These are phyloP conservation scores for Monochamus alternatus DNA, from an alignment of 2,888 invertebrate species.

Conservation along the genomic window DNA sequence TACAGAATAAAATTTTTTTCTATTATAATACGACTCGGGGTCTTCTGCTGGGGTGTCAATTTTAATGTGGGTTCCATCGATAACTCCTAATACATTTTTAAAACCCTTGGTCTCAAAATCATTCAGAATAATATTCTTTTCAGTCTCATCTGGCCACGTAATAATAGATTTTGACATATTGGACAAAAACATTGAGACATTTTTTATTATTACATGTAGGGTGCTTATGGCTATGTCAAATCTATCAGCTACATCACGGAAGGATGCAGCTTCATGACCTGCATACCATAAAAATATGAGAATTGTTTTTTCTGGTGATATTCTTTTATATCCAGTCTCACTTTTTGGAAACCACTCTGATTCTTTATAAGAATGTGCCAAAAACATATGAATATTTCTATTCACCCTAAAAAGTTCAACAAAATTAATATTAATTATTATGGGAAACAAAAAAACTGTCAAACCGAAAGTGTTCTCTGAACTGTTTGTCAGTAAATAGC, in stretches of 20 bases:
- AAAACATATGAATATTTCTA: no score
- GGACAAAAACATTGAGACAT: neutral
- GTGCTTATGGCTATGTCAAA: neutral
- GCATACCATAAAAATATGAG: neutral
- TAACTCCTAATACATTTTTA: neutral
- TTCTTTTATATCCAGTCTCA: no score
- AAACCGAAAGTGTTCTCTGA: no score
- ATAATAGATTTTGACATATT: neutral
- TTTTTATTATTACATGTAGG: neutral
- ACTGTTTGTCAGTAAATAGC: no score
- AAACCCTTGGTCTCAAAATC: neutral
- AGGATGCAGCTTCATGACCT: neutral
- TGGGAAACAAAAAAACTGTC: no score
- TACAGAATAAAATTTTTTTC: neutral
- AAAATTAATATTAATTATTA: no score
- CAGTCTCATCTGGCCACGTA: neutral
- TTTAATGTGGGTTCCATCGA: neutral
- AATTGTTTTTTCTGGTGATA: neutral
- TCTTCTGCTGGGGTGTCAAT: no score
- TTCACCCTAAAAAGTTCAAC: no score
- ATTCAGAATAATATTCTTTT: neutral
- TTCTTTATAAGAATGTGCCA: no score
- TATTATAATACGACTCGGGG: neutral
- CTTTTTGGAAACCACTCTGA: no score
- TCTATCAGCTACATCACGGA: neutral